phyloP scores from a whole-genome alignment of 1,140 invertebrate species.

The Panagrolaimus sp. region DNA sequence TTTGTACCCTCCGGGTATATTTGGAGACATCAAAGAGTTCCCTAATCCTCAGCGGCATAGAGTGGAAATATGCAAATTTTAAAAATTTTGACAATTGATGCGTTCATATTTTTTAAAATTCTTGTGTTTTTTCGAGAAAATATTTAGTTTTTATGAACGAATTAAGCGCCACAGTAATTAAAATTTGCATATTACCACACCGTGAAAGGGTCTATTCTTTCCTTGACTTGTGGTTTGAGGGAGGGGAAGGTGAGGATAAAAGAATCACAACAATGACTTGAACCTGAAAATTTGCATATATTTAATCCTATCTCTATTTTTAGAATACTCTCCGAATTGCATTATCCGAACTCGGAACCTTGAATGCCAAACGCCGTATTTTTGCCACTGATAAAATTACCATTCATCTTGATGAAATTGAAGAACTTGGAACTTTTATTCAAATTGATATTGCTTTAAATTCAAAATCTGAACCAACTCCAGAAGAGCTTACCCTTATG shows the following conservation, averaged over 20 bases:
- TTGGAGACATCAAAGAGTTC: too few relatives aligned
- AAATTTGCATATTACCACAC: too few relatives aligned
- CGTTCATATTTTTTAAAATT: too few relatives aligned
- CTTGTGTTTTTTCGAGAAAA: too few relatives aligned
- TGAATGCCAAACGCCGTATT: conserved; percentile 12
- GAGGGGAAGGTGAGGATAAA: too few relatives aligned
- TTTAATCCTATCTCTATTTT: background rate
- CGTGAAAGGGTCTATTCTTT: background rate
- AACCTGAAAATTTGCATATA: background rate
- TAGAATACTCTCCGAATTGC: conserved; percentile 17
- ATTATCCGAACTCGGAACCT: conserved; percentile 16
- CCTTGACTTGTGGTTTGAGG: too few relatives aligned
- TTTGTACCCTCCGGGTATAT: too few relatives aligned
- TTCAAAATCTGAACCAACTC: background rate
- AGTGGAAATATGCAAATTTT: too few relatives aligned
- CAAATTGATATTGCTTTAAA: conserved; percentile 12
- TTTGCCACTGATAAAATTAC: conserved; percentile 27
- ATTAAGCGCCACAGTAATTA: background rate
- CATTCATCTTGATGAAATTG: conserved; percentile 24
- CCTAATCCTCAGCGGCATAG: too few relatives aligned
- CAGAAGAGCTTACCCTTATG: conserved; percentile 2
- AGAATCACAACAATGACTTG: too few relatives aligned
- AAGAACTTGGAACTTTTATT: conserved; percentile 21
- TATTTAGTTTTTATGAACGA: background rate
- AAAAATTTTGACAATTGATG: too few relatives aligned